A percentile compares a stretch with the other conserved stretches of the same genome.
These are phyloP conservation scores for Philereme vetulata DNA, from an alignment of 2,888 invertebrate species.

Conservation along the genomic window DNA sequence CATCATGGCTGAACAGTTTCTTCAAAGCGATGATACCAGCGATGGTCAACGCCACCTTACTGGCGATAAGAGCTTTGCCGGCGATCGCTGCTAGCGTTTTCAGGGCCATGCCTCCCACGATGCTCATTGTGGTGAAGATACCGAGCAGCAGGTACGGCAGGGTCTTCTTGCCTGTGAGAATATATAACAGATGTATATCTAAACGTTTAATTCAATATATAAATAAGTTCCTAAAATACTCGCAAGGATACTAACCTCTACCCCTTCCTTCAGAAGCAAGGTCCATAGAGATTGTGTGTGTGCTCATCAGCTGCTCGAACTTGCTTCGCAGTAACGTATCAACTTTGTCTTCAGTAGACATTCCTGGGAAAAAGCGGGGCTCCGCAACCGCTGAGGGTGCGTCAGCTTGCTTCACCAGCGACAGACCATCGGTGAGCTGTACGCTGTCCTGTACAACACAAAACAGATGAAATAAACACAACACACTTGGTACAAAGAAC, in stretches of 20 bases:
- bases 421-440: conserved; percentile 84
- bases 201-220: neutral
- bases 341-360: conserved; percentile 82
- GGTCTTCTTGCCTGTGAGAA: conserved; percentile 78
- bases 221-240: conserved; percentile 1
- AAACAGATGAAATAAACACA: conserved; percentile 50
- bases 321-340: conserved; percentile 79
- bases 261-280: conserved; percentile 81
- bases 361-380: conserved; percentile 82
- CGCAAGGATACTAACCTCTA: conserved; percentile 61
- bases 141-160: conserved; percentile 85
- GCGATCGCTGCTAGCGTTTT: conserved; percentile 88
- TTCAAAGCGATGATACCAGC: conserved; percentile 88
- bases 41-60: conserved; percentile 89
- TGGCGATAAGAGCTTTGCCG: conserved; percentile 88
- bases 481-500: conserved; percentile 48
- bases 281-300: conserved; percentile 86
- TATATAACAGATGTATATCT: conserved; percentile 2
- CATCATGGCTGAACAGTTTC: conserved; percentile 88
- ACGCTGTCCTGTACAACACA: conserved; percentile 78
- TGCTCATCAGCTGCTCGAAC: conserved; percentile 85
- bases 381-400: conserved; percentile 80
- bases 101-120: conserved; percentile 87
- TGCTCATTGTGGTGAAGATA: conserved; percentile 86
- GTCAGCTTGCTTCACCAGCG: conserved; percentile 84